Evolutionary conservation across 2,113 vertebrate species (phyloP), one percentile per base, ranked within the genome.

Genomic region (Merops nubicus): DNA sequence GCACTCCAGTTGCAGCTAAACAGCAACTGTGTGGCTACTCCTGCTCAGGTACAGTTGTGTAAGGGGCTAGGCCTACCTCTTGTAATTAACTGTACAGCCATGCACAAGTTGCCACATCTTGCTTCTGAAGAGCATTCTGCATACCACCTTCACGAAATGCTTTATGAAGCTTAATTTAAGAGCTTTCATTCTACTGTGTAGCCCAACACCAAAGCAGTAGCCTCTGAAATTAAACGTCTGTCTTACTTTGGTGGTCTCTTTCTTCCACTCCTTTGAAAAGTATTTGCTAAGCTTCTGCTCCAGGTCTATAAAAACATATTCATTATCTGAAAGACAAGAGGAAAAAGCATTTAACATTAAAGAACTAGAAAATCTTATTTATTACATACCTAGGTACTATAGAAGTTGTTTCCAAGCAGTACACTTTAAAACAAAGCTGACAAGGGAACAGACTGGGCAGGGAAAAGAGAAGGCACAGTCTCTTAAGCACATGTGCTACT

Each of bases 201-300:
- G n/a, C 56, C 14, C 10, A 83, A 69, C 43, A 69, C 15, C 85
- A 94, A 88, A 75, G 43, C 18, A 87, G 40, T 21, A 64, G 48
- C 20, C 36, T 89, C 48, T 3, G 6, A 91, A 95, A 86, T 60
- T 16, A 89, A 96, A 89, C 50, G 54, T 14, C 16, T 78, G 33
- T 88, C 97, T 98, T 97, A 99, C 99, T 98, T 98, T 98, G 34
- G 42, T 96, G 2, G 77, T 82, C 22, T 99, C 98, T 93, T 97
- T 98, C 96, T 98, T 99, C 99, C 99, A 99, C 77, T 99, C 99
- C 97, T 99, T 99, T 15, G 98, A 97, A 84, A 99, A 99, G 96
- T 99, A 99, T 92, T 98, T 99, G 53, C 97, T 98, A 74, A 99
- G 98, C 85, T 99, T 99, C 96, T 99, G 99, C 63, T 99, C 98